Conservation (phyloP, 1,140 invertebrate species). For the Drosophila saltans region DNA sequence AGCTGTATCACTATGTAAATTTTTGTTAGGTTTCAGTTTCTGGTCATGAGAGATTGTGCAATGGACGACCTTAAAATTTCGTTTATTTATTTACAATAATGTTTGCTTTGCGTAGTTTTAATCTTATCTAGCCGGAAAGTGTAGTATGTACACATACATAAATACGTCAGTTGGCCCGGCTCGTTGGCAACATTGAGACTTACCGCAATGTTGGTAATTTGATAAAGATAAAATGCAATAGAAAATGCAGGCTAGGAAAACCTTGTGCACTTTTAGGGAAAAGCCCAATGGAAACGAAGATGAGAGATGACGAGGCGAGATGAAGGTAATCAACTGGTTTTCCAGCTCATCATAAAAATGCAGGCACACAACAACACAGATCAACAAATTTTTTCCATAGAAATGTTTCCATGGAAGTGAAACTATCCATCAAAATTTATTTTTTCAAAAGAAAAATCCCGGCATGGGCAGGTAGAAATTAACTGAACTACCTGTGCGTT, state of each 20-base stretch:
- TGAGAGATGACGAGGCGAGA: background rate
- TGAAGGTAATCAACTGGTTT: conserved; percentile 64
- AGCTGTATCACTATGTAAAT: conserved; percentile 21
- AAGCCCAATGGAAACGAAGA: conserved; percentile 36
- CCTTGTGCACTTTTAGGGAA: conserved; percentile 48
- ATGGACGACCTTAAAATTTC: conserved; percentile 59
- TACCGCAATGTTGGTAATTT: conserved; percentile 37
- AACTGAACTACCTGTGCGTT: conserved; percentile 59
- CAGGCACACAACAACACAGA: conserved; percentile 27
- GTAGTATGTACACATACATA: conserved; percentile 20
- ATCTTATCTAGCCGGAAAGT: conserved; percentile 69
- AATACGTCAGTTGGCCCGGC: background rate
- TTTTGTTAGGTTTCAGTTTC: conserved; percentile 5
- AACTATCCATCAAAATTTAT: conserved; percentile 58
- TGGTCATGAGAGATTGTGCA: conserved; percentile 54
- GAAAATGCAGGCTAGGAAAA: conserved; percentile 6
- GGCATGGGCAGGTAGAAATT: conserved; percentile 40
- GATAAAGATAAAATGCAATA: background rate
- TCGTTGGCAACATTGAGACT: conserved; percentile 44
- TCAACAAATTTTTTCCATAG: conserved; percentile 63
- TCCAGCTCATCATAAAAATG: conserved; percentile 55
- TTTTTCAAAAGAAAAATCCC: conserved; percentile 67
- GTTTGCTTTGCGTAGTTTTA: conserved; percentile 37
- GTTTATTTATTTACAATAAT: conserved; percentile 68
- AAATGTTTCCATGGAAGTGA: conserved; percentile 22